Conservation (phyloP, 1,140 invertebrate genomes). For the Drosophila pseudoananassae region DNA sequence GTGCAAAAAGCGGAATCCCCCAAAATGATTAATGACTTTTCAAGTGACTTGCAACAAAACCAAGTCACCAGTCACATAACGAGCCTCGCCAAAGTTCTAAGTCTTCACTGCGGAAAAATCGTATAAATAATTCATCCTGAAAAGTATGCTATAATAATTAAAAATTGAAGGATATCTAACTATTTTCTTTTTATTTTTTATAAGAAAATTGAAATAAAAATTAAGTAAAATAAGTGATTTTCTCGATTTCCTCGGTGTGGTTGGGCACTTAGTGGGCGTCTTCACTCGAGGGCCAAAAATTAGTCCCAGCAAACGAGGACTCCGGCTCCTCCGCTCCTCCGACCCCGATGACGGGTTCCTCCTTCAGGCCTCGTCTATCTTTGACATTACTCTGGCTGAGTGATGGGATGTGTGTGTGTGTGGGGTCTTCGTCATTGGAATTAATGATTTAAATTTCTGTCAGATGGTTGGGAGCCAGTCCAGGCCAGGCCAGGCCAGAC, state of each 20-base stretch:
- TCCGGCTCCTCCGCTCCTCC: not conserved
- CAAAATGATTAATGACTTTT: constrained; percentile 83
- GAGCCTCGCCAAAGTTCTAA: constrained; percentile 35
- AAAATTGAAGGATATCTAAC: not conserved
- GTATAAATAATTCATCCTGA: not conserved
- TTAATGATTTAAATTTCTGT: constrained; percentile 79
- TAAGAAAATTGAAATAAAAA: not conserved
- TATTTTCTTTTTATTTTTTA: too few species aligned
- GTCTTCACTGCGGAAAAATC: constrained; percentile 18
- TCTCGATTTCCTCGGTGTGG: constrained; percentile 12
- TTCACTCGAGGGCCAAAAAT: constrained; percentile 52
- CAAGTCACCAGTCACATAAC: constrained; percentile 61
- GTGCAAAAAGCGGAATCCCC: constrained; percentile 47
- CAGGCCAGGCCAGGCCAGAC: constrained; percentile 16
- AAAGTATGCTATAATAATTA: constrained; percentile 1
- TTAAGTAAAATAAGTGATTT: not conserved
- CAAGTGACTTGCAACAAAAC: constrained; percentile 79
- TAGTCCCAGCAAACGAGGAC: constrained; percentile 67
- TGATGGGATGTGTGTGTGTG: constrained; percentile 57
- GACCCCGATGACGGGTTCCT: constrained; percentile 10
- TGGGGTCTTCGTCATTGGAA: constrained; percentile 60
- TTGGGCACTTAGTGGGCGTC: constrained; percentile 42
- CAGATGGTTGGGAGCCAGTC: constrained; percentile 39
- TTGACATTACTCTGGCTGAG: constrained; percentile 43
- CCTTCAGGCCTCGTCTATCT: constrained; percentile 27